phyloP scores from a whole-genome alignment of 2,113 vertebrate genomes.

The Pavo muticus region DNA sequence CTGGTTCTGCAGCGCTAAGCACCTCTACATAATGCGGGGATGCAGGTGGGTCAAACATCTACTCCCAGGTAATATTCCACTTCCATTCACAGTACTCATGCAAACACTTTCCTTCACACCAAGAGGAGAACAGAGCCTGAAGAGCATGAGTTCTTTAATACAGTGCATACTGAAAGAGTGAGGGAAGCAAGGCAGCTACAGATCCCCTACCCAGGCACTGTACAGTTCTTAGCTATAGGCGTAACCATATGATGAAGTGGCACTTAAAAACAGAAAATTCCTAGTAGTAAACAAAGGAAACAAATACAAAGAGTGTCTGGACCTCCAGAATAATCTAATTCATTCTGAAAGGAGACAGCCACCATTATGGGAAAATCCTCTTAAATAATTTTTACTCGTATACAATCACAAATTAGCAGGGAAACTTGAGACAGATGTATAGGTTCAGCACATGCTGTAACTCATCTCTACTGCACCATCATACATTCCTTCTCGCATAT shows the following conservation, averaged over 20 bases:
- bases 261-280: background rate
- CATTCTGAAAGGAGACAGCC: background rate
- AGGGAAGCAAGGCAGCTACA: background rate
- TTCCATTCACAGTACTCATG: background rate
- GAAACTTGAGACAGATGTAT: background rate
- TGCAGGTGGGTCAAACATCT: background rate
- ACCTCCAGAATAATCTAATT: background rate
- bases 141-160: background rate
- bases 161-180: background rate
- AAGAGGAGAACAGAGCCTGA: background rate
- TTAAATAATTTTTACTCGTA: background rate
- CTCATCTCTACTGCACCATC: background rate
- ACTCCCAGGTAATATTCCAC: background rate
- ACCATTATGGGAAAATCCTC: background rate
- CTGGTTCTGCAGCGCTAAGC: background rate
- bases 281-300: background rate
- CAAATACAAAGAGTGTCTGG: background rate
- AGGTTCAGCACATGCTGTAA: background rate
- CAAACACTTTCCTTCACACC: background rate
- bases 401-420: background rate
- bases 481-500: background rate
- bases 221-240: background rate
- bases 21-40: background rate
- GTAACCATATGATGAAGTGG: background rate
- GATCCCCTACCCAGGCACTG: background rate